Evolutionary conservation across 2,797 vertebrate species (phyloP), one percentile per base, ranked within the genome.

Genomic region (Rhinophrynus dorsalis): DNA sequence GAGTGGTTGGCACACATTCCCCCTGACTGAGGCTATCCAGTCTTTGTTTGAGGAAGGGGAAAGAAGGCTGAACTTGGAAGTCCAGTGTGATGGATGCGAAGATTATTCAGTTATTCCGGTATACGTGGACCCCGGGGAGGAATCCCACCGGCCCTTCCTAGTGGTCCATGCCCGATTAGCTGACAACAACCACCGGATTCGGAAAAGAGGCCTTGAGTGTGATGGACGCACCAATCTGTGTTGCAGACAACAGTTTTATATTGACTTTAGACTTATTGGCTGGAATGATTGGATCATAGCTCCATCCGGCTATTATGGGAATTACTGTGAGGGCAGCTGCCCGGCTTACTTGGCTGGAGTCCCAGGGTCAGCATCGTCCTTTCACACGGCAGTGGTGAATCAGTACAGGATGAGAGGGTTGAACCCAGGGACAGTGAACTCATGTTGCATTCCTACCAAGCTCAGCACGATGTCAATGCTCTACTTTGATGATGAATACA

Each of bases 201-300:
- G 96, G 21, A 99, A 98, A 85, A 90, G 97, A 60, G 97, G 97
- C 66, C 92, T 99, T 70, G 97, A 99, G 82, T 98, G 97, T 0
- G 97, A 98, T 23, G 96, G 96, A 74, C 92, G 83, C 76, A 96
- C 92, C 59, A 94, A 92, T 60, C 94, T 97, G 75, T 99, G 97
- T 89, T 99, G 97, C 85, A 88, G 96, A 76, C 96, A 97, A 84
- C 96, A 98, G 90, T 98, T 99, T 86, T 98, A 96, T 90, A 98
- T 99, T 54, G 96, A 99, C 90, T 99, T 99, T 87, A 93, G 94
- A 74, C 92, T 96, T 61, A 98, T 99, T 24, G 96, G 96, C 82
- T 98, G 97, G 97, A 98, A 94, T 57, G 96, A 99, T 89, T 99
- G 97, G 97, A 98, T 99, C 94, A 99, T 99, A 27, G 97, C 97